These are phyloP conservation scores for Ivindomyrus marchei DNA, from an alignment of 2,113 vertebrate genomes.

Conservation along the genomic window DNA sequence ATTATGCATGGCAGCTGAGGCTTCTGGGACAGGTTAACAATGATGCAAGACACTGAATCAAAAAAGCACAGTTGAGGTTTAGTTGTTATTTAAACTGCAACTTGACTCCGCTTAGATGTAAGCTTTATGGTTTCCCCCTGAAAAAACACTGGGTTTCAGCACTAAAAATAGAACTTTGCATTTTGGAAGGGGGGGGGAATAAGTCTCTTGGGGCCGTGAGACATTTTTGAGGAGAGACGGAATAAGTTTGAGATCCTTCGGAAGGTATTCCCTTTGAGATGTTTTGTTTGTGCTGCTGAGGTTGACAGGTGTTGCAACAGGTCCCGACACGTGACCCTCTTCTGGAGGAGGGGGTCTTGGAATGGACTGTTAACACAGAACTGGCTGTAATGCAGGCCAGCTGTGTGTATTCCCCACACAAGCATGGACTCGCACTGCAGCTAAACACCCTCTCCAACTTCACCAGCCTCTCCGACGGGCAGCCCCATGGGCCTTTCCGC, in stretches of 20 bases:
- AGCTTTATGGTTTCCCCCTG: neutral
- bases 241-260: neutral
- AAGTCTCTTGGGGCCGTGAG: neutral
- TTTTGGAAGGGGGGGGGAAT: neutral
- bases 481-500: neutral
- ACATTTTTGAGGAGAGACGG: neutral
- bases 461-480: neutral
- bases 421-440: neutral
- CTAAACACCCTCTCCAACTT: neutral
- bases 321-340: neutral
- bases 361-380: neutral
- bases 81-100: neutral
- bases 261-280: neutral
- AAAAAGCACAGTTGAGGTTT: neutral
- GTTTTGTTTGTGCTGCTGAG: neutral
- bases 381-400: slow-evolving; percentile 9
- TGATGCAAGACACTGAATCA: neutral
- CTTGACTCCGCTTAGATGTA: neutral
- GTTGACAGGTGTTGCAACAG: neutral
- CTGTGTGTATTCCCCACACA: neutral
- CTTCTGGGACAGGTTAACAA: neutral
- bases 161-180: neutral
- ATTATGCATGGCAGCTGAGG: neutral
- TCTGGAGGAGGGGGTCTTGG: neutral
- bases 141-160: neutral